These are phyloP conservation scores for Hartigia nigra DNA, from an alignment of 2,888 invertebrate genomes.

Conservation along the genomic window DNA sequence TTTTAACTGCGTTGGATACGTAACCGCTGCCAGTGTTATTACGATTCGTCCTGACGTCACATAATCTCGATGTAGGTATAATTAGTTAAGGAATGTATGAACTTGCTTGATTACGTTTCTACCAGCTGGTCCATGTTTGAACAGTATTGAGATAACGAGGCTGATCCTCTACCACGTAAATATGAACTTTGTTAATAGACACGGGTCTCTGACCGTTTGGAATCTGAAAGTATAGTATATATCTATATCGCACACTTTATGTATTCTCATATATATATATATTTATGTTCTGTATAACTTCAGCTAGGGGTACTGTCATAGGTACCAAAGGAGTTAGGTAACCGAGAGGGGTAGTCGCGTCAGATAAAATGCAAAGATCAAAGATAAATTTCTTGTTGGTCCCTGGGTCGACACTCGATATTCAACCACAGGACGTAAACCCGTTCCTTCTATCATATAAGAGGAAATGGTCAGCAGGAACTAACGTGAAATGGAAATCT, in stretches of 20 bases:
- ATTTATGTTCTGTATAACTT: neutral
- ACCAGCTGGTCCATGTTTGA: neutral
- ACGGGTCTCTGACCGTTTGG: neutral
- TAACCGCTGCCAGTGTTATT: neutral
- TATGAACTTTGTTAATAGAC: neutral
- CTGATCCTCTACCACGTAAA: neutral
- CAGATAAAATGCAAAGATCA: neutral
- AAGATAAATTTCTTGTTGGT: neutral
- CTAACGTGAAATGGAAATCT: neutral
- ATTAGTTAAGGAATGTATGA: conserved; percentile 7
- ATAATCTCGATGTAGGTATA: neutral
- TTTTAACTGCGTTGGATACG: conserved; percentile 1
- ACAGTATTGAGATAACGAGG: neutral
- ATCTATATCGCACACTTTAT: neutral
- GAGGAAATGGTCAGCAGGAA: neutral
- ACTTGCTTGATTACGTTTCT: neutral
- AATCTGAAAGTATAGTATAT: neutral
- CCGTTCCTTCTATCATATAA: neutral
- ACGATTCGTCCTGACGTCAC: neutral
- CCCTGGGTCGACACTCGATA: neutral
- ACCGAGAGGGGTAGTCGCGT: neutral
- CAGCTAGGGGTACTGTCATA: neutral
- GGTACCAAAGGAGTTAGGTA: neutral
- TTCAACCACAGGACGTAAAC: neutral
- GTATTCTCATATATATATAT: neutral